Evolutionary conservation across 2,797 vertebrate species (phyloP).

Genomic region (Gallinago stenura): DNA sequence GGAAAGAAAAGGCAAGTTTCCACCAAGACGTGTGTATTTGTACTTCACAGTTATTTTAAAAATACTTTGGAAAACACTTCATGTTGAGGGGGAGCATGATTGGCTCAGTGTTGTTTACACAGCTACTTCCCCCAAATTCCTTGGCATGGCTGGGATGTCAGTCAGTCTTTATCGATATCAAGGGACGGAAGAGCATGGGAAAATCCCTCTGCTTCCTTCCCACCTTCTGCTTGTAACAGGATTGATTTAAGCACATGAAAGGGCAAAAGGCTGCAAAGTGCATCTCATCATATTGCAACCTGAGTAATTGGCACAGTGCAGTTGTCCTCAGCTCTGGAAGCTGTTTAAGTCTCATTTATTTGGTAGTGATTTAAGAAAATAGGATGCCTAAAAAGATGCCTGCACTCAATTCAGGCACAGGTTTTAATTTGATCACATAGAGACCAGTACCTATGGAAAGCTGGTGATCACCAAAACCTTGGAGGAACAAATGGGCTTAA

Average conservation of each 20-base stretch:
- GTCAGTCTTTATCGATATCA: not conserved
- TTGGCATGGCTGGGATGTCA: not conserved
- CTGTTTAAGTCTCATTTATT: not conserved
- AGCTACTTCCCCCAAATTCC: not conserved
- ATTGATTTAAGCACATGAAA: not conserved
- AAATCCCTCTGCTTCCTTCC: not conserved
- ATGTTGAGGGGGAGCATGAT: accelerated
- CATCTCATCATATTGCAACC: not conserved
- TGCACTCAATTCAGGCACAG: not conserved
- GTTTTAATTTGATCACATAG: not conserved
- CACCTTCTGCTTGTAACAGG: not conserved
- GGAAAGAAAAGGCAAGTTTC: not conserved
- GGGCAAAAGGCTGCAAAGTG: not conserved
- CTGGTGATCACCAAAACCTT: not conserved
- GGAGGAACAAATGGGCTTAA: not conserved
- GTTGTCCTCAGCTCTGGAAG: not conserved
- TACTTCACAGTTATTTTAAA: not conserved
- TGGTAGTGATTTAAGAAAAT: not conserved
- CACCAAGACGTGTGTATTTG: not conserved
- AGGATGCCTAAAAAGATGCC: not conserved
- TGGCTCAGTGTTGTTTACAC: not conserved
- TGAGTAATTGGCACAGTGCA: not conserved
- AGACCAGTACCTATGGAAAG: not conserved
- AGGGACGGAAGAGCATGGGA: not conserved
- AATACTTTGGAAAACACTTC: not conserved